A percentile compares a stretch with the other conserved stretches of the same genome.
phyloP scores from a whole-genome alignment of 2,113 vertebrate genomes.

The Eupsittula cactorum region DNA sequence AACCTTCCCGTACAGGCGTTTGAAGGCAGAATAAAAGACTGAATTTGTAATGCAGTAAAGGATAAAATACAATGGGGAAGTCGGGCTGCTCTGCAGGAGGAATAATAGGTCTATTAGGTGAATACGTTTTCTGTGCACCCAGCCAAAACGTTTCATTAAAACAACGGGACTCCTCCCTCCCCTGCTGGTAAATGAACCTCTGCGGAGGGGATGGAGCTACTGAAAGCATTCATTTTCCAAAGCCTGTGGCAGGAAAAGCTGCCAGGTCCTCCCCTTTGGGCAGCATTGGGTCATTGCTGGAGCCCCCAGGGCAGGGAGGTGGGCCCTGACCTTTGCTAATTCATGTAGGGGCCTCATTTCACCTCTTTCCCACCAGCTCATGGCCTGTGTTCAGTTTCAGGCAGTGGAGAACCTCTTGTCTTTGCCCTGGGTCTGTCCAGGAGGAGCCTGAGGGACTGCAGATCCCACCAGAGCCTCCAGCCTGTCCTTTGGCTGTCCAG shows the following conservation, averaged over 20 bases:
- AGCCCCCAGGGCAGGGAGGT: not conserved
- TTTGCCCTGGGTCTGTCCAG: not conserved
- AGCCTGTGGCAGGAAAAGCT: not conserved
- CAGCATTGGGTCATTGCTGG: not conserved
- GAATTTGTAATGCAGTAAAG: not conserved
- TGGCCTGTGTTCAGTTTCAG: not conserved
- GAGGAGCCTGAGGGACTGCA: not conserved
- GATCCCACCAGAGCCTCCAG: not conserved
- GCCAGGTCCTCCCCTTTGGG: accelerated
- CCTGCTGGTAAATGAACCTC: not conserved
- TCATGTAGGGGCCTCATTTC: not conserved
- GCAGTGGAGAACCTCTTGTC: accelerated
- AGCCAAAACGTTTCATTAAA: conserved; percentile 26
- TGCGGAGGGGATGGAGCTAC: not conserved
- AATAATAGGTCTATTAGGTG: not conserved
- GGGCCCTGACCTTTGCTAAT: not conserved
- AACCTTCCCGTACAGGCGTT: not conserved
- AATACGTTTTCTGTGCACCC: not conserved
- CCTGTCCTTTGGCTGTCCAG: not conserved
- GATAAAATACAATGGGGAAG: conserved; percentile 13
- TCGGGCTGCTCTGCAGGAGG: not conserved
- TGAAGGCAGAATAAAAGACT: not conserved
- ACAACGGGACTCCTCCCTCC: not conserved
- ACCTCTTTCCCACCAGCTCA: accelerated
- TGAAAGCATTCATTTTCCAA: not conserved